Evolutionary conservation across 1,140 invertebrate species (phyloP).

Genomic region (Leptinotarsa lineolata): DNA sequence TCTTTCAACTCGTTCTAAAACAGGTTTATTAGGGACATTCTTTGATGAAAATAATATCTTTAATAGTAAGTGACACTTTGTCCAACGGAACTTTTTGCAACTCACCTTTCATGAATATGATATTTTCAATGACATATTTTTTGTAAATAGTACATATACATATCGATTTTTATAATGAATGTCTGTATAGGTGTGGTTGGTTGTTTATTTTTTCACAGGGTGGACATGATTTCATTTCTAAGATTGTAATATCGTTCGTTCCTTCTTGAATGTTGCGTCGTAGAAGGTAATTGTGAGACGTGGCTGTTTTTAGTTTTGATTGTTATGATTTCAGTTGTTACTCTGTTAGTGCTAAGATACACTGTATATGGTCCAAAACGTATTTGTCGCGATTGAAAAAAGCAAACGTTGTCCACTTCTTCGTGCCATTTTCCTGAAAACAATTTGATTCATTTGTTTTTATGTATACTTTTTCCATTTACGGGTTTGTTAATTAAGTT

Average conservation of each 20-base stretch:
- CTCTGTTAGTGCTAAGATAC: constrained; percentile 10
- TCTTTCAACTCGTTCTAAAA: neutral
- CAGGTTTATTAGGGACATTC: constrained; percentile 5
- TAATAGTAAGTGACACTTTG: neutral
- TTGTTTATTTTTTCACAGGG: constrained; percentile 19
- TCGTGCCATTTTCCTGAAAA: constrained; percentile 18
- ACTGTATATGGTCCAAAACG: constrained; percentile 27
- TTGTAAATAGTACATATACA: constrained; percentile 33
- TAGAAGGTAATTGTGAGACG: constrained; percentile 20
- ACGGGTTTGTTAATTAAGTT: constrained; percentile 16
- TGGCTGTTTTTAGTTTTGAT: constrained; percentile 30
- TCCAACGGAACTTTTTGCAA: neutral
- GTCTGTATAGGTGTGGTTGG: constrained; percentile 28
- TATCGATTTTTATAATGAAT: constrained; percentile 31
- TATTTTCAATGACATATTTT: constrained; percentile 22
- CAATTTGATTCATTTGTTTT: neutral
- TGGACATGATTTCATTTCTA: neutral
- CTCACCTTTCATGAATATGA: constrained; percentile 10
- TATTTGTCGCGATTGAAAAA: neutral
- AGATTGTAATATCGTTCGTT: neutral
- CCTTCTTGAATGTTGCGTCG: neutral
- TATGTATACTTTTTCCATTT: neutral
- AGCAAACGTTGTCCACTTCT: neutral
- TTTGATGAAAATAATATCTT: neutral
- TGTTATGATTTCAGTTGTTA: constrained; percentile 32